Conservation (phyloP, 1,140 invertebrate genomes). For the Sipha flava region DNA sequence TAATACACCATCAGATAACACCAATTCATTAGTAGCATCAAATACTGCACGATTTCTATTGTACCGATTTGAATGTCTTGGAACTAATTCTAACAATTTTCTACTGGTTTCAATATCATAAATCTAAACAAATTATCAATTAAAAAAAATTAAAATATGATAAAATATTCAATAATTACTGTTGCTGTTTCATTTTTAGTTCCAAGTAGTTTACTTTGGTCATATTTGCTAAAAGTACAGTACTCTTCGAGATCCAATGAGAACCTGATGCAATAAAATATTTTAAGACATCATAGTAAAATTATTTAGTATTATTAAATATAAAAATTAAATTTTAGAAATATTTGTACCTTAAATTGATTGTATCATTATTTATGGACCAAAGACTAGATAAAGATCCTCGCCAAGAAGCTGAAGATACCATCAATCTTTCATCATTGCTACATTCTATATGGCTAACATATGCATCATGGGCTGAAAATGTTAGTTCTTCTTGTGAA, state of each 20-base stretch:
- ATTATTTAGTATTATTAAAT: neutral
- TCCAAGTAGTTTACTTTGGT: slow-evolving; percentile 75
- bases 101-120: slow-evolving; percentile 82
- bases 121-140: slow-evolving; percentile 52
- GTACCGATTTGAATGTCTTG: slow-evolving; percentile 82
- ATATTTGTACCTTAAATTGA: slow-evolving; percentile 55
- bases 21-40: slow-evolving; percentile 84
- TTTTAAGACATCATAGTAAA: slow-evolving; percentile 1
- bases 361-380: slow-evolving; percentile 60
- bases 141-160: neutral
- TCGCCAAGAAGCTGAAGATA: slow-evolving; percentile 80
- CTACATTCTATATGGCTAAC: slow-evolving; percentile 68
- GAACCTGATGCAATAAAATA: slow-evolving; percentile 44
- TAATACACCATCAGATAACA: slow-evolving; percentile 90
- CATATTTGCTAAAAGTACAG: slow-evolving; percentile 82
- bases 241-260: slow-evolving; percentile 75
- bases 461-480: slow-evolving; percentile 73
- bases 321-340: neutral
- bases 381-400: slow-evolving; percentile 75
- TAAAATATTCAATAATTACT: slow-evolving; percentile 44
- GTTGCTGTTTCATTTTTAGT: slow-evolving; percentile 67
- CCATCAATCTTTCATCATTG: slow-evolving; percentile 63
- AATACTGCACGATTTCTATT: slow-evolving; percentile 89
- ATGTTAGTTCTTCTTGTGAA: slow-evolving; percentile 57
- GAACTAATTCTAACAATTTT: slow-evolving; percentile 62